A percentile compares a stretch with the other conserved stretches of the same genome.
Evolutionary conservation across 2,113 vertebrate genomes (phyloP).

Genomic region (Herpetotheres cachinnans): DNA sequence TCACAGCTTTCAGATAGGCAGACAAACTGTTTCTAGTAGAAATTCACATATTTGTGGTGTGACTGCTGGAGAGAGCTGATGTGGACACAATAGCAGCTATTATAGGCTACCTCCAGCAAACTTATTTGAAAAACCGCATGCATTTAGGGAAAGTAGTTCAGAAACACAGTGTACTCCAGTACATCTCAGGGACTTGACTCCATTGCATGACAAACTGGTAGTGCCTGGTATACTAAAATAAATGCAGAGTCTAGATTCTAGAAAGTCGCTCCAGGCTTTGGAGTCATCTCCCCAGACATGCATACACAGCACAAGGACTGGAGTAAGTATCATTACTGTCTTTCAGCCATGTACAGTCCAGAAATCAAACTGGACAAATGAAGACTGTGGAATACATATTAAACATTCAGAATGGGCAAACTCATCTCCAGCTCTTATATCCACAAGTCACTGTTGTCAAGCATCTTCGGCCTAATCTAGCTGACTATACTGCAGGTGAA

Average conservation of each 20-base stretch:
- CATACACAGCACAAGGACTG: too few species aligned
- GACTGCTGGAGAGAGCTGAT: not conserved
- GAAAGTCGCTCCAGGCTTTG: not conserved
- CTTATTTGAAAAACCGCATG: not conserved
- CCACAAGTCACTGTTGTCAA: not conserved
- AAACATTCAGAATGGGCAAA: not conserved
- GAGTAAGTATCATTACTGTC: not conserved
- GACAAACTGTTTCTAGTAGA: not conserved
- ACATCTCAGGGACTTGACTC: not conserved
- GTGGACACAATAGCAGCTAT: not conserved
- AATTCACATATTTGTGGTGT: not conserved
- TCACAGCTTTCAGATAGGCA: not conserved
- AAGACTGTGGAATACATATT: not conserved
- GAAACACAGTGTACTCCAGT: not conserved
- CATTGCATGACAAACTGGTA: not conserved
- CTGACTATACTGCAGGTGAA: not conserved
- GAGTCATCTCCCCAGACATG: not conserved
- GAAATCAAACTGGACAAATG: not conserved
- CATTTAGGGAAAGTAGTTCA: not conserved
- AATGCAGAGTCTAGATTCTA: not conserved
- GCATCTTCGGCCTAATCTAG: not conserved
- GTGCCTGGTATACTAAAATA: not conserved
- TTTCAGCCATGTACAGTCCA: not conserved
- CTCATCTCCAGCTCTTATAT: not conserved
- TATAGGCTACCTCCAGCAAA: not conserved